These are phyloP conservation scores for Etheostoma spectabile DNA, from an alignment of 2,113 vertebrate species.

Conservation along the genomic window DNA sequence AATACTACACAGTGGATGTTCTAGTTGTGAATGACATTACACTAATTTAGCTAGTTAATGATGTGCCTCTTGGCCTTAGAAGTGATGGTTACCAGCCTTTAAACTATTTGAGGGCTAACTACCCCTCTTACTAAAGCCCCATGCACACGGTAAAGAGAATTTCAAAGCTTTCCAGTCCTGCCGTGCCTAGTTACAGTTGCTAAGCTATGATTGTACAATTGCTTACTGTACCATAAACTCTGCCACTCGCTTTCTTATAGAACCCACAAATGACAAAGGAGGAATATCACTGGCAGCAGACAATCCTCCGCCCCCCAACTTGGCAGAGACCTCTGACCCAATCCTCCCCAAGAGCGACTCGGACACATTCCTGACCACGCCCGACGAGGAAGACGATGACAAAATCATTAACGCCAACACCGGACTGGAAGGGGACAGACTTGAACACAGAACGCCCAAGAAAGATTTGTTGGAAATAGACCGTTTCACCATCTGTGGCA, in stretches of 20 bases:
- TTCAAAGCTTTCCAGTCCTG: not conserved
- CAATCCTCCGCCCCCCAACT: conserved; percentile 82
- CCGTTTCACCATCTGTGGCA: conserved; percentile 98
- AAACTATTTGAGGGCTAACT: not conserved
- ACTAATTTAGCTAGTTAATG: not conserved
- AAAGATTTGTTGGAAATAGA: conserved; percentile 98
- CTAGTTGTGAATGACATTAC: not conserved
- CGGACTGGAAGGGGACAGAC: conserved; percentile 85
- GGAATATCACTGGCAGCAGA: conserved; percentile 82
- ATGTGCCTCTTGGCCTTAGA: not conserved
- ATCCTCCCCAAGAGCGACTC: conserved; percentile 91
- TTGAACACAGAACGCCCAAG: conserved; percentile 90
- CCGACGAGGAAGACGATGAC: conserved; percentile 93
- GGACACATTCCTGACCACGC: conserved; percentile 95
- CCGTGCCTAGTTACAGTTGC: not conserved
- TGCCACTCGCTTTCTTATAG: conserved; percentile 65
- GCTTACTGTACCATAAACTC: conserved; percentile 3
- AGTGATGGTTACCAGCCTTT: not conserved
- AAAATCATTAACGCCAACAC: conserved; percentile 79
- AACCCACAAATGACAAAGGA: conserved; percentile 81
- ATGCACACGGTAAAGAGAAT: too few species aligned
- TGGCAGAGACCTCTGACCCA: conserved; percentile 82
- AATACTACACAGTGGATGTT: not conserved
- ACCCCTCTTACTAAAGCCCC: not conserved
- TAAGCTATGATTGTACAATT: not conserved